A percentile compares a stretch with the other conserved stretches of the same genome.
phyloP scores from a whole-genome alignment of 2,797 vertebrate species.

The Percopsis omiscomaycus region DNA sequence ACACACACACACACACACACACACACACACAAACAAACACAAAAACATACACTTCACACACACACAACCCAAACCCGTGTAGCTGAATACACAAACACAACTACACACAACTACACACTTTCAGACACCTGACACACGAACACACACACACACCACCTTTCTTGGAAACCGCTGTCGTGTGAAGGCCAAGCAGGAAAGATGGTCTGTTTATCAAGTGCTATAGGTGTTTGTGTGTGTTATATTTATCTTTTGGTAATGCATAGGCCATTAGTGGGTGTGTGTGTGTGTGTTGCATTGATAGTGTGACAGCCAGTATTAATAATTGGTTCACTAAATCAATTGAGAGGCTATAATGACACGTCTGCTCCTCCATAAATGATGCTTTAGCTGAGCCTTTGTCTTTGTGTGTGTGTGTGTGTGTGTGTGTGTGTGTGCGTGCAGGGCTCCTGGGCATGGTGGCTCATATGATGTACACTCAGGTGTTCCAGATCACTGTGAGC shows the following conservation, averaged over 20 bases:
- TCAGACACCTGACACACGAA: no score
- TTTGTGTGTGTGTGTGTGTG: constrained; percentile 2
- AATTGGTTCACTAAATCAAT: constrained; percentile 26
- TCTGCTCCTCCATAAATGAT: constrained; percentile 39
- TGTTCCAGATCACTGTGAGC: constrained; percentile 91
- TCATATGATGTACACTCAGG: constrained; percentile 94
- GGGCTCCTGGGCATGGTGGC: constrained; percentile 93
- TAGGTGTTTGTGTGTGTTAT: constrained; percentile 26
- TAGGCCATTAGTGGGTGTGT: constrained; percentile 31
- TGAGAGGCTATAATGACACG: constrained; percentile 23
- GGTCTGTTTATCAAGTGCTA: constrained; percentile 20
- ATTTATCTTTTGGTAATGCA: background rate
- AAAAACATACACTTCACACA: background rate
- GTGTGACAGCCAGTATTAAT: background rate
- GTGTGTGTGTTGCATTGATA: constrained; percentile 29
- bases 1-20: no score
- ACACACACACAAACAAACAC: constrained; percentile 10
- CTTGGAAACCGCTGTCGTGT: constrained; percentile 3
- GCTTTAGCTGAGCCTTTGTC: background rate
- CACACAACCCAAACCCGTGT: no score
- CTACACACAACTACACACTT: no score
- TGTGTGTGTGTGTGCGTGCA: constrained; percentile 48
- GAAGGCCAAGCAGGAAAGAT: constrained; percentile 8
- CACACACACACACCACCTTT: background rate
- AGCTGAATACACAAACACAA: no score